Base-by-base conservation (phyloP, 2,797 vertebrate genomes). In the Miichthys miiuy region DNA sequence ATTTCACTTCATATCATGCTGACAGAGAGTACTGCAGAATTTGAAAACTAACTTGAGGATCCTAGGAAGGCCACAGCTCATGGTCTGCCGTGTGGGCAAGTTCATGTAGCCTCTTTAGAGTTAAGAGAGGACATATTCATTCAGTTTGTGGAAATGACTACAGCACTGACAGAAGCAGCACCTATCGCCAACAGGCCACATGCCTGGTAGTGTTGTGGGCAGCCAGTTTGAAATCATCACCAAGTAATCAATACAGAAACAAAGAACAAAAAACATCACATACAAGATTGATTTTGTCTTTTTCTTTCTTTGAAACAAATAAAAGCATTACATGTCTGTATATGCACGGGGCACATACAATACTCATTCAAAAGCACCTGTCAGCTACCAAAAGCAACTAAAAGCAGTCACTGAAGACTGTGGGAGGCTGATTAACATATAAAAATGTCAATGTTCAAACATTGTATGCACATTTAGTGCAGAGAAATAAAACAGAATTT, bases 401-500 rank as follows among this genome's bases (percentile, higher is more conserved):
- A 57, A 69, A 63, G 56, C 72, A 25, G 47, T 34, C 50, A 57
- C 2, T 55, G 5, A 67, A 46, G 63, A 72, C 64, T 71, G 48
- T 23, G 56, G 12, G 34, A 63, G 27, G 23, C 42, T 17, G 64
- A 61, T 34, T 48, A 74, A 14, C 25, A 21, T 12, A 27, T 48
- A 38, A 47, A 63, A 66, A 77, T n/a, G 20, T 41, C 25, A n/a
- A n/a, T 50, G 27, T 25, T 65, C 23, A 70, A 62, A 23, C 20
- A 64, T 20, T 12, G 1, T 30, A 50, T 54, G 42, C 56, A 80
- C 72, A 76, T 71, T 67, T 47, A 51, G 47, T 80, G 67, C 80
- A 85, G 50, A 72, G 77, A 81, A 87, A 80, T 63, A 61, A 60
- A 83, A 64, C 18, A 74, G 6, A 13, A 58, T 77, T 47, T 68